Conservation (phyloP, 2,797 vertebrate genomes). For the Pelochelys cantorii region DNA sequence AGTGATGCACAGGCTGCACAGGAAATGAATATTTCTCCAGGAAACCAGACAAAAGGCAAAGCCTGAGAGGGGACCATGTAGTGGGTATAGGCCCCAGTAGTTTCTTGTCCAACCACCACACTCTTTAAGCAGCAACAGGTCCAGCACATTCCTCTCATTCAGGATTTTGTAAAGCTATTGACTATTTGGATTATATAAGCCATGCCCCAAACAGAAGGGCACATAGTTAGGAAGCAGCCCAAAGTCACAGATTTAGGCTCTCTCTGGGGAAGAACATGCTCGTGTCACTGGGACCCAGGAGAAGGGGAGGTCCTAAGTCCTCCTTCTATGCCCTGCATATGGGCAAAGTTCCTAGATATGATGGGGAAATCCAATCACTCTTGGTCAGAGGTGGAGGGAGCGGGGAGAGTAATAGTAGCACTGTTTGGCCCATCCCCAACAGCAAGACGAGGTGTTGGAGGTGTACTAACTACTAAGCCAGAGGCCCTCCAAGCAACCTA, state of each 20-base stretch:
- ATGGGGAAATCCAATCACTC: background rate
- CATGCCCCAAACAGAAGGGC: background rate
- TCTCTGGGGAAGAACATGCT: background rate
- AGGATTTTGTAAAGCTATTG: background rate
- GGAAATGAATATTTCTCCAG: background rate
- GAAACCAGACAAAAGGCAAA: background rate
- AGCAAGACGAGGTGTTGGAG: background rate
- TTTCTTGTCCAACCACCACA: background rate
- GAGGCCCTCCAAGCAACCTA: background rate
- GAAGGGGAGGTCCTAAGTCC: no score
- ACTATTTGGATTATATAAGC: background rate
- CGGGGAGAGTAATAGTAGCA: no score
- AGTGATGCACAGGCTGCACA: background rate
- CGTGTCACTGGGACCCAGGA: background rate
- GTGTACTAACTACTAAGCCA: background rate
- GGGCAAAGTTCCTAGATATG: background rate
- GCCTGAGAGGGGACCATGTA: background rate
- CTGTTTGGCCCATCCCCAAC: no score
- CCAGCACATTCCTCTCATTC: background rate
- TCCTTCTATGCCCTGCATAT: background rate
- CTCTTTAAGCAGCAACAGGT: background rate
- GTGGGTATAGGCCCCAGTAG: background rate
- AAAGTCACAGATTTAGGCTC: background rate
- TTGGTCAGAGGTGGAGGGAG: no score
- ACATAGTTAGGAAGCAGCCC: background rate